These are phyloP conservation scores for Podiceps cristatus DNA, from an alignment of 2,113 vertebrate genomes.

Conservation along the genomic window DNA sequence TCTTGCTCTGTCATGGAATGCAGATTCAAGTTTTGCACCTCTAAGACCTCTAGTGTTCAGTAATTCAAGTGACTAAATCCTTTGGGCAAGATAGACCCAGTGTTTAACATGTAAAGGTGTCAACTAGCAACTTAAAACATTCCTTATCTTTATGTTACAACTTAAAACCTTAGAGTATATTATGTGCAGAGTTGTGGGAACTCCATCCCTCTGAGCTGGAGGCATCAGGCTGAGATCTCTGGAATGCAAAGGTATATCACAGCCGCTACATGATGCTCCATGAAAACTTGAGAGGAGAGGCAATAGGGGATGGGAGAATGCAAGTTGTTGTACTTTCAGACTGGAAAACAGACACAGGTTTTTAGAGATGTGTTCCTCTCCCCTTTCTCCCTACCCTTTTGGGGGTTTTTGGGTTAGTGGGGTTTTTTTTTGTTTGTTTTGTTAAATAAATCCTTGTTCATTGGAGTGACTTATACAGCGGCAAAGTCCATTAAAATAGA, in stretches of 20 bases:
- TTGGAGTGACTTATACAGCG: constrained; percentile 16
- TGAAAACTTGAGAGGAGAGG: neutral
- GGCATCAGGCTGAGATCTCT: neutral
- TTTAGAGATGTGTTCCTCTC: neutral
- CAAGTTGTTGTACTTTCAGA: neutral
- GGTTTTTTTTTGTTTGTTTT: neutral
- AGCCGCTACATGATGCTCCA: neutral
- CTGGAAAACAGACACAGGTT: neutral
- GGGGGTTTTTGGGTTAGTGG: no score
- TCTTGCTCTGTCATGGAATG: neutral
- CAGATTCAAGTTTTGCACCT: neutral
- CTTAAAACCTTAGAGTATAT: neutral
- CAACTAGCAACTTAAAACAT: neutral
- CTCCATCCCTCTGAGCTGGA: neutral
- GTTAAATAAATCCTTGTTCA: neutral
- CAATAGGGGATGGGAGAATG: neutral
- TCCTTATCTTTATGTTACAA: neutral
- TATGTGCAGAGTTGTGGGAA: neutral
- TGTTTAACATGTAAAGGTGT: neutral
- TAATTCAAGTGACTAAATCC: neutral
- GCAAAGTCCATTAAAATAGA: constrained; percentile 36
- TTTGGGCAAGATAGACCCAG: neutral
- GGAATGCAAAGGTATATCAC: neutral
- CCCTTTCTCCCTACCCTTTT: neutral
- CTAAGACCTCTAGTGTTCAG: neutral